These are phyloP conservation scores for Elmis aenea DNA, from an alignment of 2,888 invertebrate genomes.

Conservation along the genomic window DNA sequence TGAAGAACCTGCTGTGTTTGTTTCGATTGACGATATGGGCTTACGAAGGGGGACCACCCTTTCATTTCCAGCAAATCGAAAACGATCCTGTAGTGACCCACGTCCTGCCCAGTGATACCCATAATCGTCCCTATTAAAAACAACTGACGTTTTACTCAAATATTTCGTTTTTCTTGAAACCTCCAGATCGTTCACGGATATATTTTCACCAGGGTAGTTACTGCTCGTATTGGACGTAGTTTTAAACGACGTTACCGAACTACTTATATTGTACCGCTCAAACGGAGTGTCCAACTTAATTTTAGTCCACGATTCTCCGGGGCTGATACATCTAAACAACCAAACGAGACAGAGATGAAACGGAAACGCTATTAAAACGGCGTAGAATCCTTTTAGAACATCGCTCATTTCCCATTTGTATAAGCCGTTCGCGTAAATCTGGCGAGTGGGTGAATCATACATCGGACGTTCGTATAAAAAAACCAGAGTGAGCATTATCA, in stretches of 20 bases:
- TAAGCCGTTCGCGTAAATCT: neutral
- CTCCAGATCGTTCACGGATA: neutral
- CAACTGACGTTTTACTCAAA: neutral
- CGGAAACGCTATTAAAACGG: slow-evolving; percentile 2
- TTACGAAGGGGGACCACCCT: slow-evolving; percentile 1
- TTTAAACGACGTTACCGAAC: neutral
- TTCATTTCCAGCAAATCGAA: neutral
- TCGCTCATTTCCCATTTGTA: slow-evolving; percentile 2
- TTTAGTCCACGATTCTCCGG: slow-evolving; percentile 4
- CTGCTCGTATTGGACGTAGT: no score
- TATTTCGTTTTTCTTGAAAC: neutral
- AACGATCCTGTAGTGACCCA: neutral
- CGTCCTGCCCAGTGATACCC: neutral
- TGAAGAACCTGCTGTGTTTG: neutral
- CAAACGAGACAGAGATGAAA: slow-evolving; percentile 5
- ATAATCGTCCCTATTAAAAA: neutral
- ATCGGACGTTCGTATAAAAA: slow-evolving; percentile 1
- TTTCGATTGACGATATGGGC: slow-evolving; percentile 1
- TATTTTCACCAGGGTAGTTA: no score
- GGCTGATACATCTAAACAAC: slow-evolving; percentile 6
- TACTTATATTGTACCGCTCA: neutral
- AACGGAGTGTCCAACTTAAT: neutral
- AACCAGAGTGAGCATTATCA: slow-evolving; percentile 6
- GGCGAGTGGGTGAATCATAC: neutral
- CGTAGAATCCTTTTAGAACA: neutral